Conservation (phyloP, 2,888 invertebrate species). For the Rhingia rostrata region DNA sequence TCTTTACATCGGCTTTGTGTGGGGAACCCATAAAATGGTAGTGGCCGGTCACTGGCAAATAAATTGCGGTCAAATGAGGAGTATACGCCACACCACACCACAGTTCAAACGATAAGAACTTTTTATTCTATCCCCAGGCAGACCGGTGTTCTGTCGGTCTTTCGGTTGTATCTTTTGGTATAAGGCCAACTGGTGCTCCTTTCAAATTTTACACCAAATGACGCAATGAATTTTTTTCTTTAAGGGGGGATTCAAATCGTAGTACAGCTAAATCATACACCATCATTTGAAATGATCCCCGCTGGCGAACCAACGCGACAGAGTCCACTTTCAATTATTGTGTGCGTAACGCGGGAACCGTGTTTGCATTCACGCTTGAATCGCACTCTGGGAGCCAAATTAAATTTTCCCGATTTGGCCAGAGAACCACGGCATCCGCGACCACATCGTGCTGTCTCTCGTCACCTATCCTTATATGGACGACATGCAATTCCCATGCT, state of each 20-base stretch:
- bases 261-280: conserved; percentile 9
- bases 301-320: neutral
- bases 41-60: conserved; percentile 59
- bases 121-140: conserved; percentile 17
- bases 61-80: conserved; percentile 67
- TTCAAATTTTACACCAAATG: conserved; percentile 22
- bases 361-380: conserved; percentile 32
- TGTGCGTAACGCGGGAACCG: conserved; percentile 45
- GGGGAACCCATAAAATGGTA: conserved; percentile 34
- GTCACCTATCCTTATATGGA: conserved; percentile 48
- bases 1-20: conserved; percentile 9
- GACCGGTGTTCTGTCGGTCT: conserved; percentile 1
- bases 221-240: conserved; percentile 1
- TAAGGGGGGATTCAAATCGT: conserved; percentile 33
- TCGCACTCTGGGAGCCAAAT: conserved; percentile 32
- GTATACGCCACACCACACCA: conserved; percentile 15
- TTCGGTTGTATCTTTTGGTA: conserved; percentile 33
- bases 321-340: conserved; percentile 46
- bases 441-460: conserved; percentile 19
- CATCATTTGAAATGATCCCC: conserved; percentile 44
- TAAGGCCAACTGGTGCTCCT: conserved; percentile 31
- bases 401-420: conserved; percentile 65
- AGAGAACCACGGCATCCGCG: conserved; percentile 15
- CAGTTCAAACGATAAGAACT: conserved; percentile 52
- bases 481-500: conserved; percentile 33